These are phyloP conservation scores for Frankliniella intonsa DNA, from an alignment of 2,888 invertebrate species.

Conservation along the genomic window DNA sequence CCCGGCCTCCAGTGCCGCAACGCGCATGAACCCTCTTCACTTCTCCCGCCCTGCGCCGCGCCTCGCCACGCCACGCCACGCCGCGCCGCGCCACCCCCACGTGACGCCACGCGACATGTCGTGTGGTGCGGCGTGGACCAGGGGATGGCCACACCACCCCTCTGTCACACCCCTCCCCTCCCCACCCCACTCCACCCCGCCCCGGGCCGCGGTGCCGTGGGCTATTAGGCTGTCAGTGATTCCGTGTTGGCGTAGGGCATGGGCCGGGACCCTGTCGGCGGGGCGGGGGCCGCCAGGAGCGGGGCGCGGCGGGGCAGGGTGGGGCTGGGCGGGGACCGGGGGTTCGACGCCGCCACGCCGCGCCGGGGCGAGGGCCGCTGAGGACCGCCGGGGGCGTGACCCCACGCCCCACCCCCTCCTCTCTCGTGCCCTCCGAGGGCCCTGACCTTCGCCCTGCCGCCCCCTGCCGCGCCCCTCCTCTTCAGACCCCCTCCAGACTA, in stretches of 20 bases:
- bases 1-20: background rate
- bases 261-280: background rate
- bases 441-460: background rate
- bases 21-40: background rate
- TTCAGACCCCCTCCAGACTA: background rate
- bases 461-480: background rate
- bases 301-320: too few relatives aligned
- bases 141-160: too few relatives aligned
- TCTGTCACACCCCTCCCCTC: too few relatives aligned
- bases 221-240: background rate
- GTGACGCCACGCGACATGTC: too few relatives aligned
- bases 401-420: background rate
- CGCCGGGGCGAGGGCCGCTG: background rate
- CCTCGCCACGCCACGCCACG: too few relatives aligned
- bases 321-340: too few relatives aligned
- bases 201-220: background rate
- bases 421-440: background rate
- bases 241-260: constrained; percentile 6
- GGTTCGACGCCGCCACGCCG: background rate
- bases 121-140: too few relatives aligned
- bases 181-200: too few relatives aligned
- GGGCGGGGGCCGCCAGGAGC: too few relatives aligned
- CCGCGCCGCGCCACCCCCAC: too few relatives aligned
- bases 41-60: too few relatives aligned
- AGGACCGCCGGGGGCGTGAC: background rate